Evolutionary conservation across 2,888 invertebrate species (phyloP).

Genomic region (Cataglyphis rosenhaueri): DNA sequence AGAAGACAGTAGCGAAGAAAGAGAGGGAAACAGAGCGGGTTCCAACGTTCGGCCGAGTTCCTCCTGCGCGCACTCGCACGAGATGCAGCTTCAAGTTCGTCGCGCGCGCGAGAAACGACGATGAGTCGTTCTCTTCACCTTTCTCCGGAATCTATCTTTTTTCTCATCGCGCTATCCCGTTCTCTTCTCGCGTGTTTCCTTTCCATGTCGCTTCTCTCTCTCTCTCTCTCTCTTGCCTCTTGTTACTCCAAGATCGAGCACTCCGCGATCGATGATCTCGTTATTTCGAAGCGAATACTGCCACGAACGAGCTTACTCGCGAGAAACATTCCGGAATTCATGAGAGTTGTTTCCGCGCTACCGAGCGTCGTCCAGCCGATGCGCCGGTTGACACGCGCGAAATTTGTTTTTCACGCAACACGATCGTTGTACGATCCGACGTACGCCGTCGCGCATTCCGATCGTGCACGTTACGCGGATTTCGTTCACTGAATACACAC

Average conservation of each 20-base stretch:
- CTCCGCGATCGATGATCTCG: not conserved
- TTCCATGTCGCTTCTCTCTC: not conserved
- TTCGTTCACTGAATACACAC: not conserved
- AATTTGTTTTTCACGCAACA: not conserved
- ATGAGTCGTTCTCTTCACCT: constrained; percentile 41
- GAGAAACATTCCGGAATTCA: not conserved
- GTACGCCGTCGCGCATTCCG: not conserved
- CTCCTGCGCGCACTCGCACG: constrained; percentile 65
- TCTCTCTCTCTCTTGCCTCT: constrained; percentile 12
- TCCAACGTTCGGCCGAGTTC: constrained; percentile 67
- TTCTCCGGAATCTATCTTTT: not conserved
- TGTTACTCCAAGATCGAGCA: not conserved
- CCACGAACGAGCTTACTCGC: not conserved
- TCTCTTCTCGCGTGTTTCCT: constrained; percentile 3
- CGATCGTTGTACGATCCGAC: not conserved
- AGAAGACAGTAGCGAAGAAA: constrained; percentile 33
- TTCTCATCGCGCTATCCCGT: not conserved
- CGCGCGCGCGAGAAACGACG: constrained; percentile 54
- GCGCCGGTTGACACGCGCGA: not conserved
- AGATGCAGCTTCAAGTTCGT: constrained; percentile 61
- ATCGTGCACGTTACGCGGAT: not conserved
- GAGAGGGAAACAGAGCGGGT: constrained; percentile 52
- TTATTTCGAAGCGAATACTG: not conserved
- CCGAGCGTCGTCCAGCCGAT: not conserved
- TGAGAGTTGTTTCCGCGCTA: not conserved